phyloP scores from a whole-genome alignment of 64 coral and sea anemone genomes.

The Stylophora pistillata region DNA sequence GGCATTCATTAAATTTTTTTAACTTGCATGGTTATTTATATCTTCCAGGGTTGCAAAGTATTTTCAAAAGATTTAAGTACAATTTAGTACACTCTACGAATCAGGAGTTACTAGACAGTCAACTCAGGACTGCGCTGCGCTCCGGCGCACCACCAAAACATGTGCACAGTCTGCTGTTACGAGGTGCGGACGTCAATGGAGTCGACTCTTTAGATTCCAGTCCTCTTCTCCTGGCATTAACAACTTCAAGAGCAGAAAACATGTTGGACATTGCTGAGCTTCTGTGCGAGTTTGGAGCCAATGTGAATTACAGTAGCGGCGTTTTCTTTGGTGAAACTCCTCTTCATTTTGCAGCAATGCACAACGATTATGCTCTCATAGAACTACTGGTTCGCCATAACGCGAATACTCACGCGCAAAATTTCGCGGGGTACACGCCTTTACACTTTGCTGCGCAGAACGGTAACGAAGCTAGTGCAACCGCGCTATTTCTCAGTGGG shows the following conservation, averaged over 20 bases:
- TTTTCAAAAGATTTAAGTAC: slow-evolving; percentile 29
- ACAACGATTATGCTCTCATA: slow-evolving; percentile 5
- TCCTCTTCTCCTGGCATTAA: slow-evolving; percentile 54
- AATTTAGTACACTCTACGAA: slow-evolving; percentile 3
- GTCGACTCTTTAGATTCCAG: slow-evolving; percentile 55
- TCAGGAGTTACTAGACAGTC: slow-evolving; percentile 1
- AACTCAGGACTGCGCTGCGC: slow-evolving; percentile 41
- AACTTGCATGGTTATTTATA: neutral
- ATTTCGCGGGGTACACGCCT: slow-evolving; percentile 76
- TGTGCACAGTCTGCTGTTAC: slow-evolving; percentile 43
- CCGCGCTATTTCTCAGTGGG: slow-evolving; percentile 57
- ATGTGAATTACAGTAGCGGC: slow-evolving; percentile 71
- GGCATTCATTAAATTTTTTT: neutral
- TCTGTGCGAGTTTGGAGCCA: slow-evolving; percentile 72
- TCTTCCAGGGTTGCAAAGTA: slow-evolving; percentile 23
- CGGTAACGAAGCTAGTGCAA: slow-evolving; percentile 53
- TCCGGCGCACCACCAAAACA: slow-evolving; percentile 9
- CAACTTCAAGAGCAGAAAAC: slow-evolving; percentile 10
- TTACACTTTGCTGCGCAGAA: slow-evolving; percentile 67
- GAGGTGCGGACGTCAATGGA: slow-evolving; percentile 63
- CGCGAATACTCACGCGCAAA: slow-evolving; percentile 62
- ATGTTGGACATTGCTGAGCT: slow-evolving; percentile 5
- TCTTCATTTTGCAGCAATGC: slow-evolving; percentile 57
- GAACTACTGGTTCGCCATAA: slow-evolving; percentile 40
- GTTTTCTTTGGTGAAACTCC: slow-evolving; percentile 69